Base-by-base conservation (phyloP, 2,888 invertebrate genomes). In the Macrostomum cliftonense region DNA sequence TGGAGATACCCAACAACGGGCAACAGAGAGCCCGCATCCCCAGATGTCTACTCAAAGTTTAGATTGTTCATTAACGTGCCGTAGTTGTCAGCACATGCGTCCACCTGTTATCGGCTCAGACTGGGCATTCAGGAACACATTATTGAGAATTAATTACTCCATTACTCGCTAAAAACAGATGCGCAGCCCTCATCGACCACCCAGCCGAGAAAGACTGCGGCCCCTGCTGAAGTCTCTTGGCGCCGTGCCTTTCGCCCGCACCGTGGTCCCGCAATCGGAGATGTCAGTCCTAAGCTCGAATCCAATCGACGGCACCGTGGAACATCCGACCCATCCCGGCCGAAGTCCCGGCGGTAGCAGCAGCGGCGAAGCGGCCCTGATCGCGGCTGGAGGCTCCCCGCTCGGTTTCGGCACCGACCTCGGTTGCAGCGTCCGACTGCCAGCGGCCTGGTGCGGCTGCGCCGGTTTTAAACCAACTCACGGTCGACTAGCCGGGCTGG, bases 391-490 rank as follows among this genome's bases (percentile, higher is more conserved):
- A 2, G 71, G 67, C 1, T 61, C 64, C 9, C 52, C 63, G 1
- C 56, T 71, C 12, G 71, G 70, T 5, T 58, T 99, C 48, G 95
- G 93, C 0, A 93, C 95, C 0, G 97, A 99, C 64, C 93, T 95
- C 0, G 97, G 97, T 1, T 97, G 97, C 1, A 97, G 95, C 0
- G 83, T 84, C 0, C 74, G 97, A 58, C 91, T 88, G 73, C 97
- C 97, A 14, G 93, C 97, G 0, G 81, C 93, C 0, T 81, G 87
- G 63, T 91, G 91, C 72, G 97, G 97, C 5, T 74, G 95, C 39
- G 79, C 93, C 7, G 97, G 97, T 1, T 73, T 91, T 7, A 99
- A 99, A 73, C 93, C 97, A 1, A 85, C 87, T 0, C 97, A 95
- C 66, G 95, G 97, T 0, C 73, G 83, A 19, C 77, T 95, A 0